phyloP scores from a whole-genome alignment of 2,113 vertebrate species.

The Ia io region DNA sequence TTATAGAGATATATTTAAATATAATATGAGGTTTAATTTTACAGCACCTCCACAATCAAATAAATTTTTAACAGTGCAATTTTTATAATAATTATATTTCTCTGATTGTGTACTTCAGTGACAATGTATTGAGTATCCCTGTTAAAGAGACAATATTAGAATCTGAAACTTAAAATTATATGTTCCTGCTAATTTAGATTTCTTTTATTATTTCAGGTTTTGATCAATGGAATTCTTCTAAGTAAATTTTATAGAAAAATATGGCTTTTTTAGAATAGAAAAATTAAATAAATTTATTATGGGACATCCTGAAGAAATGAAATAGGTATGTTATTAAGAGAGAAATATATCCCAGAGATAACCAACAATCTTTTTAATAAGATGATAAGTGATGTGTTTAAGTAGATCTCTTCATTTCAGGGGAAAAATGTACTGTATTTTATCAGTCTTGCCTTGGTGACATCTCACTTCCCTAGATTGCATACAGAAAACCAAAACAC shows the following conservation, averaged over 20 bases:
- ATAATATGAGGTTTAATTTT: background rate
- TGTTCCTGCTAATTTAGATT: background rate
- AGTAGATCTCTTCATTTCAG: background rate
- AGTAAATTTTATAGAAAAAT: background rate
- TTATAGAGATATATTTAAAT: background rate
- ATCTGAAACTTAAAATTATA: background rate
- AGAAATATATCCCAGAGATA: background rate
- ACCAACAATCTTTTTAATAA: background rate
- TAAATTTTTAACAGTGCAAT: background rate
- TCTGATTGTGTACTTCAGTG: background rate
- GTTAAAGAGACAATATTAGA: background rate
- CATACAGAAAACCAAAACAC: background rate
- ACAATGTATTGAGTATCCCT: background rate
- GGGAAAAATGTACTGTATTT: constrained; percentile 8
- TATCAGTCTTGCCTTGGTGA: background rate
- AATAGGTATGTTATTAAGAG: background rate
- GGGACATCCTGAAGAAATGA: background rate
- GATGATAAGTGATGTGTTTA: background rate
- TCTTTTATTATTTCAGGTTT: background rate
- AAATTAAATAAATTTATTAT: background rate
- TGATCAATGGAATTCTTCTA: constrained; percentile 17
- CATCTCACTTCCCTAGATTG: background rate
- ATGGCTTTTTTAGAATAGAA: background rate
- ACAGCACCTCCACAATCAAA: background rate
- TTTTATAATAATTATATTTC: background rate